phyloP scores from a whole-genome alignment of 1,140 invertebrate species.

The Macrobrachium nipponense region DNA sequence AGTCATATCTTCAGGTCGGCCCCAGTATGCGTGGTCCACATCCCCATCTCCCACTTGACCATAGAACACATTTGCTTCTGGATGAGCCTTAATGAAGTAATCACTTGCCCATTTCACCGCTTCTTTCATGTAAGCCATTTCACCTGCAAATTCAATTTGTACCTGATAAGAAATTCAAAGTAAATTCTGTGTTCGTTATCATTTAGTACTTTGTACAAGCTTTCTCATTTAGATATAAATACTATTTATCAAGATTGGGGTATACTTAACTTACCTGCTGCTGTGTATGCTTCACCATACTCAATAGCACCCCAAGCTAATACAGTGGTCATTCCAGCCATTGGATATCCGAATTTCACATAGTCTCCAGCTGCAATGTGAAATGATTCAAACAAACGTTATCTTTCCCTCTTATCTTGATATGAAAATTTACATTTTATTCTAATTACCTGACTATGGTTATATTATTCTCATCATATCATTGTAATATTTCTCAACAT shows the following conservation, averaged over 20 bases:
- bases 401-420: too few species aligned
- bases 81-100: constrained; percentile 47
- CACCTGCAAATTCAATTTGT: not conserved
- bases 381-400: too few species aligned
- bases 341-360: constrained; percentile 69
- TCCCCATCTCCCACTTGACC: constrained; percentile 65
- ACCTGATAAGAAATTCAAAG: too few species aligned
- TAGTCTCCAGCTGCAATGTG: constrained; percentile 66
- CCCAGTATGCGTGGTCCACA: constrained; percentile 65
- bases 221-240: not conserved
- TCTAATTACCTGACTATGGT: too few species aligned
- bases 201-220: not conserved
- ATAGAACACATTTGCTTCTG: constrained; percentile 55
- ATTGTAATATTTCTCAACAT: too few species aligned
- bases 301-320: constrained; percentile 67
- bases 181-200: not conserved
- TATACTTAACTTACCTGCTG: constrained; percentile 10
- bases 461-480: too few species aligned
- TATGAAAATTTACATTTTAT: too few species aligned
- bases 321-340: constrained; percentile 66
- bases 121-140: constrained; percentile 21
- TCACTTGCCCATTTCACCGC: constrained; percentile 52
- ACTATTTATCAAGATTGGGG: not conserved
- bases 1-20: constrained; percentile 68
- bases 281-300: constrained; percentile 53